Base-by-base conservation (phyloP, 1,140 invertebrate genomes). In the Nebria ingens region DNA sequence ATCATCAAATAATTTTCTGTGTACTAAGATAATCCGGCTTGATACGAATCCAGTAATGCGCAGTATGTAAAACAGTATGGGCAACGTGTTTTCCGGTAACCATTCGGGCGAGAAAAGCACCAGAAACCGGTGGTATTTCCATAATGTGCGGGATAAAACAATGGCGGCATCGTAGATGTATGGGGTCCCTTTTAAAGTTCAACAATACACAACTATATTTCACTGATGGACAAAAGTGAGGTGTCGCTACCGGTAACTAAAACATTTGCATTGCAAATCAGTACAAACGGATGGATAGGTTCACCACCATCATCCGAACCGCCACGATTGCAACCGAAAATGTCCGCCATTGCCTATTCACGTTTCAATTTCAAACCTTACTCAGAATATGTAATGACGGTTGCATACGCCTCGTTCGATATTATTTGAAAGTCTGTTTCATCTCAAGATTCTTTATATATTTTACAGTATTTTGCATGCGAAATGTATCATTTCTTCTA, bases 161-260 rank as follows among this genome's bases (percentile, higher is more conserved):
- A 45, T 45, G 40, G 40, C 6, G 3, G 25, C 25, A 29, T 6
- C n/a, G n/a, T n/a, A n/a, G n/a, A n/a, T n/a, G n/a, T 4, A 4
- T 45, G 9, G 9, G 17, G 15, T 4, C 40, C 40, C 40, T 45
- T 45, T 45, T 45, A 45, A 45, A 45, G 6, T 45, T 45, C 6
- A 45, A 45, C 40, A 45, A 45, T 45, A 45, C 40, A 6, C 4
- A 45, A 45, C 40, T 4, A 45, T 45, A 45, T 45, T 45, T 45
- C 40, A 45, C 9, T 45, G 40, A 45, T 17, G 40, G 40, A 45
- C 40, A 45, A 45, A 45, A 6, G 6, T 34, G 25, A 34, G 25
- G 25, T 34, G 25, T 11, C 40, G 17, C n/a, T n/a, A n/a, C n/a
- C n/a, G n/a, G n/a, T n/a, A 45, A 45, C 40, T 4, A 45, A 45